A percentile compares a stretch with the other conserved stretches of the same genome.
Conservation (phyloP, 2,113 vertebrate genomes). For the Festucalex cinctus region DNA sequence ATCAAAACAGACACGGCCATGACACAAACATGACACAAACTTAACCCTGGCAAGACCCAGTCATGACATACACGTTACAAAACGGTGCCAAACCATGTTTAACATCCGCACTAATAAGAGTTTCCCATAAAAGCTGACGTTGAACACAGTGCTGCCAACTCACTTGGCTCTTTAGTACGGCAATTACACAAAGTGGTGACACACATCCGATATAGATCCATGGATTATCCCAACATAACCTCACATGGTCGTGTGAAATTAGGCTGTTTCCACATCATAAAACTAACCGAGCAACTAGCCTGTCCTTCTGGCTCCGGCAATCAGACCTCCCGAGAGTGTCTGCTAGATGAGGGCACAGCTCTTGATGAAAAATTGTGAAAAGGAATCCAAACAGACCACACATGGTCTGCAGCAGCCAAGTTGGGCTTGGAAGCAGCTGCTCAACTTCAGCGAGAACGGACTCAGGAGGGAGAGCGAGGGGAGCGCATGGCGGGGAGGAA, state of each 20-base stretch:
- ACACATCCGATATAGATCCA: not conserved
- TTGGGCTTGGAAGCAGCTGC: not conserved
- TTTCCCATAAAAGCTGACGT: not conserved
- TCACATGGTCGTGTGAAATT: not conserved
- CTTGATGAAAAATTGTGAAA: slow-evolving; percentile 4
- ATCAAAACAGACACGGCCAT: too few relatives aligned
- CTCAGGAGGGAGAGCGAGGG: not conserved
- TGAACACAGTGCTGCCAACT: not conserved
- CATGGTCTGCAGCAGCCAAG: not conserved
- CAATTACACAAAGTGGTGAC: not conserved
- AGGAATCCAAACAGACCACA: slow-evolving; percentile 8
- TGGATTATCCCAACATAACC: not conserved
- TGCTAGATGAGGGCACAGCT: not conserved
- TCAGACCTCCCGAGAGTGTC: slow-evolving; percentile 1
- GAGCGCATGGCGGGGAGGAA: not conserved
- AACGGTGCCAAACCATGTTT: not conserved
- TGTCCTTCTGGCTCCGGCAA: not conserved
- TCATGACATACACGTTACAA: not conserved
- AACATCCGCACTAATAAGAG: not conserved
- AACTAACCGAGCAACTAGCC: not conserved
- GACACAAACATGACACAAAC: too few relatives aligned
- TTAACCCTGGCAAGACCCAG: too few relatives aligned
- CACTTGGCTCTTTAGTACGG: not conserved
- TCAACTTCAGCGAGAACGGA: not conserved
- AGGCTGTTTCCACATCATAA: not conserved